These are phyloP conservation scores for Leptocoma aspasia DNA, from an alignment of 2,113 vertebrate species.

Conservation along the genomic window DNA sequence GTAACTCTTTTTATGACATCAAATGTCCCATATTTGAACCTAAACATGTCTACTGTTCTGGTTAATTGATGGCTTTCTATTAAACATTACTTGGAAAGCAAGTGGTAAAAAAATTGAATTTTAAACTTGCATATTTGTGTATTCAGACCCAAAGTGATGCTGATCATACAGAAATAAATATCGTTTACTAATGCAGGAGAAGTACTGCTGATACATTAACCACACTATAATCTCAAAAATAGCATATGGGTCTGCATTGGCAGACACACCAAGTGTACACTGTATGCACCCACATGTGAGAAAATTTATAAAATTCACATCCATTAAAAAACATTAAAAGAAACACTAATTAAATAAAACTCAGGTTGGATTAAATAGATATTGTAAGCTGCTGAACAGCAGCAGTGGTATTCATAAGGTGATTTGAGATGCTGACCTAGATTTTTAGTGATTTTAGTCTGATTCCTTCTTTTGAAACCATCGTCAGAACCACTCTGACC, in stretches of 20 bases:
- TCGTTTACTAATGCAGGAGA: background rate
- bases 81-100: background rate
- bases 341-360: background rate
- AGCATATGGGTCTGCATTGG: background rate
- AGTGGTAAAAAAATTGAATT: background rate
- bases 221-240: background rate
- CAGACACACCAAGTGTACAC: background rate
- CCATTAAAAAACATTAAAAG: background rate
- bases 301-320: background rate
- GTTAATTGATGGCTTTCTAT: constrained; percentile 3
- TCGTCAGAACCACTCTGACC: background rate
- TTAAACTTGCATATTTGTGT: background rate
- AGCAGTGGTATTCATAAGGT: background rate
- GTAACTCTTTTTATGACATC: background rate
- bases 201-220: background rate
- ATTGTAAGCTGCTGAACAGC: background rate
- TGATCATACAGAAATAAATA: background rate
- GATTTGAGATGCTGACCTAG: background rate
- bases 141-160: background rate
- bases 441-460: background rate
- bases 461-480: background rate
- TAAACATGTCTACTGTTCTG: background rate
- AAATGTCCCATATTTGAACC: background rate
- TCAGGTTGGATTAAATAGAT: background rate
- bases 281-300: background rate